phyloP scores from a whole-genome alignment of 2,113 vertebrate genomes.

The Syngnathoides biaculeatus region DNA sequence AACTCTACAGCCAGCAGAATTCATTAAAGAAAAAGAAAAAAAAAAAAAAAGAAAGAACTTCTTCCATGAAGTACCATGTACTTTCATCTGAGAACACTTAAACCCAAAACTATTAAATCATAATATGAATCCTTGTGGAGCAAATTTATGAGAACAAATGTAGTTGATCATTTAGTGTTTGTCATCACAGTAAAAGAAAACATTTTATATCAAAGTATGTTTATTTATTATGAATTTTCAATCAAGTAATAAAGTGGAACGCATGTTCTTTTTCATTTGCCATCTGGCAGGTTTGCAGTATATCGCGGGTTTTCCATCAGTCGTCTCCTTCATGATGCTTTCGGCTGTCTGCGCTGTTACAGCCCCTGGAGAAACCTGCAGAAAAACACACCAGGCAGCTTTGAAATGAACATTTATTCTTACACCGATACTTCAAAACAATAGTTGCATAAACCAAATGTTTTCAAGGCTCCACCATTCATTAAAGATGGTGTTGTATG shows the following conservation, averaged over 20 bases:
- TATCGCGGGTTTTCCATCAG: neutral
- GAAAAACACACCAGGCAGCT: constrained; percentile 20
- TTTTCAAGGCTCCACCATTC: neutral
- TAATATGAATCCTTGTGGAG: constrained; percentile 10
- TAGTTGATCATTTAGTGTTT: constrained; percentile 12
- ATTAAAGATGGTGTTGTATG: no score
- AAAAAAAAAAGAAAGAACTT: neutral
- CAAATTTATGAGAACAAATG: constrained; percentile 24
- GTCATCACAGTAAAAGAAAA: constrained; percentile 39
- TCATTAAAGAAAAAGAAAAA: neutral
- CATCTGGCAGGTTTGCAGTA: constrained; percentile 22
- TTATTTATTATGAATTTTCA: constrained; percentile 59
- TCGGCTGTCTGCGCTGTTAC: constrained; percentile 30
- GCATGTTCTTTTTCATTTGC: constrained; percentile 37
- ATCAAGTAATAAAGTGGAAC: constrained; percentile 47
- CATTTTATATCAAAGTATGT: constrained; percentile 60
- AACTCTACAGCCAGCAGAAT: constrained; percentile 4
- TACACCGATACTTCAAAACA: neutral
- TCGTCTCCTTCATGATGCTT: constrained; percentile 23
- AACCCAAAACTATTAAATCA: constrained; percentile 3
- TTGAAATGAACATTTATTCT: neutral
- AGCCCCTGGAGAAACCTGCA: constrained; percentile 74
- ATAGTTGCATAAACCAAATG: neutral
- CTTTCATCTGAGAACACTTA: constrained; percentile 13
- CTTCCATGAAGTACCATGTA: constrained; percentile 4